Evolutionary conservation across 2,888 invertebrate genomes (phyloP).

Genomic region (Ormia ochracea): DNA sequence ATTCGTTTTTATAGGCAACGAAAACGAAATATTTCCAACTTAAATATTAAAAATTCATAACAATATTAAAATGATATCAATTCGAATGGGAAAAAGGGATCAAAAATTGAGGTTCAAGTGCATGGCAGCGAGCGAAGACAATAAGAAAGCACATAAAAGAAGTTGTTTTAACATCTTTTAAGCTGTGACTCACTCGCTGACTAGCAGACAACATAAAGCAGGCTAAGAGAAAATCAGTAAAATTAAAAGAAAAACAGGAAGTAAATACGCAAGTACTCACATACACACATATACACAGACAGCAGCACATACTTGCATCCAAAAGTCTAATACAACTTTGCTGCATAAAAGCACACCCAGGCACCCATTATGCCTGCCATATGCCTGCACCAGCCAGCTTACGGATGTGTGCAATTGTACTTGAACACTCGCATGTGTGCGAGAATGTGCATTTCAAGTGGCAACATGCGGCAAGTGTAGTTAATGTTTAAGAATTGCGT

Average conservation of each 20-base stretch:
- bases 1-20: background rate
- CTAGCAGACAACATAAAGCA: slow-evolving; percentile 65
- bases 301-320: no score
- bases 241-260: slow-evolving; percentile 3
- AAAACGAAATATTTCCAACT: slow-evolving; percentile 19
- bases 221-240: background rate
- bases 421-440: background rate
- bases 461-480: slow-evolving; percentile 63
- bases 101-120: slow-evolving; percentile 62
- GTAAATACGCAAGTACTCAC: background rate
- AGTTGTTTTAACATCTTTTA: slow-evolving; percentile 20
- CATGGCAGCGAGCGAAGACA: slow-evolving; percentile 43
- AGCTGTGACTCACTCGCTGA: slow-evolving; percentile 40
- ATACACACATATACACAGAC: no score
- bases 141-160: slow-evolving; percentile 43
- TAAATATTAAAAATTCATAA: background rate
- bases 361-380: background rate
- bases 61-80: slow-evolving; percentile 11
- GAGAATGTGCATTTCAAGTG: slow-evolving; percentile 33
- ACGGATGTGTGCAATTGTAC: slow-evolving; percentile 14
- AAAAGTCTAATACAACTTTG: slow-evolving; percentile 68
- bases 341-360: background rate
- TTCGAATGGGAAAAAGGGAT: background rate
- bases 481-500: slow-evolving; percentile 64
- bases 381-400: background rate